Conservation (phyloP, 2,888 invertebrate species). For the Stramonita haemastoma region DNA sequence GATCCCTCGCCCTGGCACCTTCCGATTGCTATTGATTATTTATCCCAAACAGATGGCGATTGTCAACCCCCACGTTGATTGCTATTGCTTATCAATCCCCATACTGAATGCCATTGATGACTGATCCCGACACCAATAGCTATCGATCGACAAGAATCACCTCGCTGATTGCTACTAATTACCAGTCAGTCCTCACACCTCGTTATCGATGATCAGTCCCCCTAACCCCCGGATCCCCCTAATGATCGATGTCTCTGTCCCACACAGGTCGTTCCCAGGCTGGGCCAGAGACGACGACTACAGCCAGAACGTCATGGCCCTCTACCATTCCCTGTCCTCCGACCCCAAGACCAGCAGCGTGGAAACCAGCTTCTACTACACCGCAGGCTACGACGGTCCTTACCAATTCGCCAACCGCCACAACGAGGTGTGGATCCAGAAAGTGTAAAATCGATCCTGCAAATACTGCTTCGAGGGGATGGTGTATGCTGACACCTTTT, state of each 20-base stretch:
- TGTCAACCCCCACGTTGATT: too few relatives aligned
- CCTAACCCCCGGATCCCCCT: not conserved
- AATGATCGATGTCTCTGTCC: not conserved
- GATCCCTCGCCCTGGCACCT: too few relatives aligned
- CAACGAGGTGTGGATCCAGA: constrained; percentile 47
- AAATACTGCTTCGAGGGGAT: not conserved
- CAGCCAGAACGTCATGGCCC: constrained; percentile 6
- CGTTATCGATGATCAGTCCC: not conserved
- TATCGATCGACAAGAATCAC: not conserved
- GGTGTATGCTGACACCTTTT: too few relatives aligned
- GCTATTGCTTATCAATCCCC: not conserved
- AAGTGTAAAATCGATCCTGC: constrained; percentile 20
- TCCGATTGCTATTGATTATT: too few relatives aligned
- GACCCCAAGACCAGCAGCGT: not conserved
- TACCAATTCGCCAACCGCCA: constrained; percentile 45
- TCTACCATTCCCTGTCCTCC: constrained; percentile 23
- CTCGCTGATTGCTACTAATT: too few relatives aligned
- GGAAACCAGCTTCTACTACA: constrained; percentile 34
- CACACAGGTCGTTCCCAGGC: constrained; percentile 41
- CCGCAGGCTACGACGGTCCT: constrained; percentile 47
- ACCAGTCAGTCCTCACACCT: too few relatives aligned
- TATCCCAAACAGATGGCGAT: too few relatives aligned
- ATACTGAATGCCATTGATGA: too few relatives aligned
- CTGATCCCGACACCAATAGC: too few relatives aligned
- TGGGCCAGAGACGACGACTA: constrained; percentile 32